Base-by-base conservation (phyloP, 1,140 invertebrate species). In the Drosophila mayri region DNA sequence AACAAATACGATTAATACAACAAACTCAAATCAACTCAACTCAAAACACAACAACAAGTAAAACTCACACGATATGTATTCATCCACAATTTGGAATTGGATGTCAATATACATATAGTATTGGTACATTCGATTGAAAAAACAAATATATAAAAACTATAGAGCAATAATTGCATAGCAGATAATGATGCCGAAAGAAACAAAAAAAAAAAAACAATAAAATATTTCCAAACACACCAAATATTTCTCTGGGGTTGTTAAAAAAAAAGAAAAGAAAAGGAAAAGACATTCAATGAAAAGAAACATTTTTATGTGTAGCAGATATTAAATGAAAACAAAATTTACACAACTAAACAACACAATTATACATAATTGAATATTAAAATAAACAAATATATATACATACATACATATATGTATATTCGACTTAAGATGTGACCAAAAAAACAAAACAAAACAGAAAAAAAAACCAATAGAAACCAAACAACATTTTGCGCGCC, bases 361-460 rank as follows among this genome's bases (percentile, higher is more conserved):
- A 70, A 73, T 77, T 85, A 85, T 70, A 85, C 79, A 59, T 71
- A 70, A 64, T 62, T 84, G 59, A 63, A 83, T 79, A 76, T 80
- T 77, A 75, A 49, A 47, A 72, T 50, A 67, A 62, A 25, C 28
- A 72, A 49, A 43, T 59, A 76, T 44, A 67, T 55, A 68, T 73
- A 68, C 28, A 22, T 22, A 22, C 67, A 64, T 64, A 68, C 54
- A 20, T 67, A 82, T 68, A 66, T 66, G 46, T 68, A 68, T 70
- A 70, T 70, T 70, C 62, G 44, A 79, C 68, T 71, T 85, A 85
- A 85, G 82, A 86, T 79, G 75, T 87, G 84, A 86, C 79, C 83
- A 82, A 82, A 50, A 46, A 65, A 63, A n/a, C 32, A 22, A 38
- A 30, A 82, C 78, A 50, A 46, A 71, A 35, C 12, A 58, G 59